A percentile compares a stretch with the other conserved stretches of the same genome.
Conservation (phyloP, 2,888 invertebrate genomes). For the Diplazon laetatorius region DNA sequence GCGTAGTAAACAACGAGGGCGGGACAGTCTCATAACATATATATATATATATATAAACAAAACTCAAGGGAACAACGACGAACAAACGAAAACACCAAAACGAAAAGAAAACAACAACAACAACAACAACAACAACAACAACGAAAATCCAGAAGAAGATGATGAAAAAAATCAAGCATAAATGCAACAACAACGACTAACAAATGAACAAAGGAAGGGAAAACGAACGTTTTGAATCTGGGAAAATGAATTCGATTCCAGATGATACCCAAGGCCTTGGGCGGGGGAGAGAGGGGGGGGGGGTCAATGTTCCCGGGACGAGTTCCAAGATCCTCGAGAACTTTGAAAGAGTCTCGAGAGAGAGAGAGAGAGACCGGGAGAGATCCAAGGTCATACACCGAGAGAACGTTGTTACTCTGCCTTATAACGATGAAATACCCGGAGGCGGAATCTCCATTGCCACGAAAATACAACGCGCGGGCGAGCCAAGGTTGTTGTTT, state of each 20-base stretch:
- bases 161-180: neutral
- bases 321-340: conserved; percentile 4
- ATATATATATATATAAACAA: neutral
- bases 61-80: neutral
- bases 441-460: conserved; percentile 29
- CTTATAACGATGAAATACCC: neutral
- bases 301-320: neutral
- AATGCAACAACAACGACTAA: neutral
- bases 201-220: too few relatives aligned
- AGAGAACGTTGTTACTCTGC: too few relatives aligned
- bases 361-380: neutral
- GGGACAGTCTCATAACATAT: too few relatives aligned
- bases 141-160: neutral
- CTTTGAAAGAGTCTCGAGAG: conserved; percentile 32
- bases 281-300: too few relatives aligned
- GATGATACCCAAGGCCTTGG: too few relatives aligned
- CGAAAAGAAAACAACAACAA: neutral
- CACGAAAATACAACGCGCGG: too few relatives aligned
- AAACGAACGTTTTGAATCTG: neutral
- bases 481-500: too few relatives aligned
- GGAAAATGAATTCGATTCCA: neutral
- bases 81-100: neutral
- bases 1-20: conserved; percentile 60
- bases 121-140: neutral
- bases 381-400: too few relatives aligned